Conservation (phyloP, 2,113 vertebrate genomes). For the Capreolus pygargus region DNA sequence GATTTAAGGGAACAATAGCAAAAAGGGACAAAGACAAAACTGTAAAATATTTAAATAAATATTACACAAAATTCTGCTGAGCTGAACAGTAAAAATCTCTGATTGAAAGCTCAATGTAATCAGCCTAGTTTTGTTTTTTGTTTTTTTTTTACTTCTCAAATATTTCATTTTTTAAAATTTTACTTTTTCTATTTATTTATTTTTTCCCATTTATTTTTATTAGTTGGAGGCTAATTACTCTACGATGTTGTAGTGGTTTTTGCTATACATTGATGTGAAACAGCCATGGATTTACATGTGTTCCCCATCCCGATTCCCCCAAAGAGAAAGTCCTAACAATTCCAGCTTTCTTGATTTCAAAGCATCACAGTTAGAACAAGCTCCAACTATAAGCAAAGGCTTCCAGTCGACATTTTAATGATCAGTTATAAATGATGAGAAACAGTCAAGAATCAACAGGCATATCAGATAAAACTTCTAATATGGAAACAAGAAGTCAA, state of each 20-base stretch:
- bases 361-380: neutral
- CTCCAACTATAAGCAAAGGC: neutral
- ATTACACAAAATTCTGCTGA: neutral
- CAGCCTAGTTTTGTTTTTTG: no score
- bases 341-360: neutral
- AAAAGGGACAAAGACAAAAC: neutral
- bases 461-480: neutral
- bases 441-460: neutral
- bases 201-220: no score
- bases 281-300: no score
- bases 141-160: neutral
- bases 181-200: no score
- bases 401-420: neutral
- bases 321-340: neutral
- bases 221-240: no score
- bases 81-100: neutral
- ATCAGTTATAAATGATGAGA: neutral
- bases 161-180: neutral
- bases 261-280: no score
- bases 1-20: neutral
- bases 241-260: no score
- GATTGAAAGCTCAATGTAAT: neutral
- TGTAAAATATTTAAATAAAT: neutral
- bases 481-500: neutral
- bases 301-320: no score